These are phyloP conservation scores for Cacajao melanocephalus DNA, from an alignment of 2,797 vertebrate species.

Conservation along the genomic window DNA sequence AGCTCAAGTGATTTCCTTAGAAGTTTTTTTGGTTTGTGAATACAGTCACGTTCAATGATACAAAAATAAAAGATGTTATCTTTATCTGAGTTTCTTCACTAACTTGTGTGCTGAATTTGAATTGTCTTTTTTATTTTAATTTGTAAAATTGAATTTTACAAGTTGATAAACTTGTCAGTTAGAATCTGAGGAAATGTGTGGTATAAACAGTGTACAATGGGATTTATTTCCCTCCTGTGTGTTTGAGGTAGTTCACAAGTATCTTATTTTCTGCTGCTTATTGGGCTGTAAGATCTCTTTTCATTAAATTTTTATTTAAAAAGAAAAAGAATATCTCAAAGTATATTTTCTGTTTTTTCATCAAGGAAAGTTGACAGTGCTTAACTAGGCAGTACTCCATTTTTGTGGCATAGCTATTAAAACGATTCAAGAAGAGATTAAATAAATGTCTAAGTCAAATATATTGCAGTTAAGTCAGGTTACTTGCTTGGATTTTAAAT, in stretches of 20 bases:
- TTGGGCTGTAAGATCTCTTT: not conserved
- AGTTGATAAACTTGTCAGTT: not conserved
- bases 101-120: constrained; percentile 36
- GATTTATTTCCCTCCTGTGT: constrained; percentile 49
- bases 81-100: constrained; percentile 16
- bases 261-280: not conserved
- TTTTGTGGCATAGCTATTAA: constrained; percentile 24
- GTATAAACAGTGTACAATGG: constrained; percentile 65
- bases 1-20: not conserved
- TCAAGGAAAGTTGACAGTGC: not conserved
- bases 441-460: constrained; percentile 8
- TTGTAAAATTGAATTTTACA: not conserved
- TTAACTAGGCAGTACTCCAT: not conserved
- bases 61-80: not conserved
- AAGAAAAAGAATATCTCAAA: not conserved
- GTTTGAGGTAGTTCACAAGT: not conserved
- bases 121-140: not conserved
- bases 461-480: not conserved
- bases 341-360: not conserved
- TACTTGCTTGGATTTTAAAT: constrained; percentile 36
- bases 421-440: constrained; percentile 35
- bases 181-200: constrained; percentile 73
- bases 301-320: constrained; percentile 32
- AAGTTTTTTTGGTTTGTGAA: not conserved
- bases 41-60: not conserved